A percentile compares a stretch with the other conserved stretches of the same genome.
Evolutionary conservation across 2,797 vertebrate genomes (phyloP).

Genomic region (Amblyraja radiata): DNA sequence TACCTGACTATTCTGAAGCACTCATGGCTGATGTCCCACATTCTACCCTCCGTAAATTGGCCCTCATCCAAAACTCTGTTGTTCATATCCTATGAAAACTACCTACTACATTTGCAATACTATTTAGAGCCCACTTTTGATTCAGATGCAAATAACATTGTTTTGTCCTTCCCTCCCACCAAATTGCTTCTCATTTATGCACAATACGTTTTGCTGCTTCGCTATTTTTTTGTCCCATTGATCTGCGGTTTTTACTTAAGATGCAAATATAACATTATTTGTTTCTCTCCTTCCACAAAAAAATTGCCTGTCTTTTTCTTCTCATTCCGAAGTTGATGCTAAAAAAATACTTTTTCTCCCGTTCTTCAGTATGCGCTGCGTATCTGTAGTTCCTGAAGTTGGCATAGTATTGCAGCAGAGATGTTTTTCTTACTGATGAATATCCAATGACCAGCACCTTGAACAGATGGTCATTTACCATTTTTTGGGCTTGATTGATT

Average conservation of each 20-base stretch:
- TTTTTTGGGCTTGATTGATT: conserved; percentile 29
- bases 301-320: neutral
- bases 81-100: neutral
- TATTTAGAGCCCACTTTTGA: neutral
- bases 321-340: neutral
- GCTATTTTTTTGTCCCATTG: neutral
- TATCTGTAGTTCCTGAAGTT: conserved; percentile 30
- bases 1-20: no score
- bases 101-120: neutral
- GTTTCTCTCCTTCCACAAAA: neutral
- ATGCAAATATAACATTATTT: neutral
- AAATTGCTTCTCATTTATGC: neutral
- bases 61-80: neutral
- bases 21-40: neutral
- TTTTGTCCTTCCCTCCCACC: neutral
- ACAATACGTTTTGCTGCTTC: neutral
- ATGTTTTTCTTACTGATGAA: conserved; percentile 23
- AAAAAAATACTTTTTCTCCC: neutral
- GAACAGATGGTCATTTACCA: conserved; percentile 35
- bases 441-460: conserved; percentile 33
- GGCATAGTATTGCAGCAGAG: conserved; percentile 11
- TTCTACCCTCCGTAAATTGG: neutral
- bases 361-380: neutral
- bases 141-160: neutral
- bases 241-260: neutral